These are phyloP conservation scores for Ypsolopha scabrella DNA, from an alignment of 2,888 invertebrate genomes.

Conservation along the genomic window DNA sequence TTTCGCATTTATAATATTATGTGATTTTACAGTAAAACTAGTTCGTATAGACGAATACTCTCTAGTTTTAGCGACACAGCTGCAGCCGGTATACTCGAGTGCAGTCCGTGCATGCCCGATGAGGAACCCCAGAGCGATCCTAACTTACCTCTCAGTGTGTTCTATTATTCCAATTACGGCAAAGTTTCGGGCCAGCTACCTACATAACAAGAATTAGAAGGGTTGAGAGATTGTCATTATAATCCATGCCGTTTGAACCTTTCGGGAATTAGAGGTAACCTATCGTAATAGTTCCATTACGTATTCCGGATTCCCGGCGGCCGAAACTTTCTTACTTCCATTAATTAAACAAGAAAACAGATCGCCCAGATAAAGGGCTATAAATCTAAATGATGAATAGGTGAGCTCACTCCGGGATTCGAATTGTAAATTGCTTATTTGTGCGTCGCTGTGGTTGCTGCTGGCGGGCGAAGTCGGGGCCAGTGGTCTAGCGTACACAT, in stretches of 20 bases:
- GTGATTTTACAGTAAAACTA: too few relatives aligned
- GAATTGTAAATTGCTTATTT: constrained; percentile 63
- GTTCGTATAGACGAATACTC: too few relatives aligned
- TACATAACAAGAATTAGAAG: background rate
- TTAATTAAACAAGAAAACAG: constrained; percentile 66
- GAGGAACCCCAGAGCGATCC: too few relatives aligned
- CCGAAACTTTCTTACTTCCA: constrained; percentile 44
- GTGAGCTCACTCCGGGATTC: constrained; percentile 42
- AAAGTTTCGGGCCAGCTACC: background rate
- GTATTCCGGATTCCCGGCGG: constrained; percentile 13
- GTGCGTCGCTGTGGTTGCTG: constrained; percentile 25
- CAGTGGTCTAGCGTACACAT: too few relatives aligned
- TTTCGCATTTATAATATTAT: too few relatives aligned
- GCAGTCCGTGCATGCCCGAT: too few relatives aligned
- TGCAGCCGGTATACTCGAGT: too few relatives aligned
- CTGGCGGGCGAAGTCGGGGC: constrained; percentile 5
- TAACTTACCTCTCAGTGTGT: too few relatives aligned
- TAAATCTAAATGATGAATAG: constrained; percentile 69
- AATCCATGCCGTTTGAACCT: constrained; percentile 1
- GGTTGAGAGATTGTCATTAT: background rate
- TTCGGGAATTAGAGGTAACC: background rate
- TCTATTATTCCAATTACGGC: background rate
- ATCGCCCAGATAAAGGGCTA: constrained; percentile 61
- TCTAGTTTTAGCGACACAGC: too few relatives aligned
- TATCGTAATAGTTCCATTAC: constrained; percentile 13